Conservation (phyloP, 2,113 vertebrate species). For the Rhizomys pruinosus region DNA sequence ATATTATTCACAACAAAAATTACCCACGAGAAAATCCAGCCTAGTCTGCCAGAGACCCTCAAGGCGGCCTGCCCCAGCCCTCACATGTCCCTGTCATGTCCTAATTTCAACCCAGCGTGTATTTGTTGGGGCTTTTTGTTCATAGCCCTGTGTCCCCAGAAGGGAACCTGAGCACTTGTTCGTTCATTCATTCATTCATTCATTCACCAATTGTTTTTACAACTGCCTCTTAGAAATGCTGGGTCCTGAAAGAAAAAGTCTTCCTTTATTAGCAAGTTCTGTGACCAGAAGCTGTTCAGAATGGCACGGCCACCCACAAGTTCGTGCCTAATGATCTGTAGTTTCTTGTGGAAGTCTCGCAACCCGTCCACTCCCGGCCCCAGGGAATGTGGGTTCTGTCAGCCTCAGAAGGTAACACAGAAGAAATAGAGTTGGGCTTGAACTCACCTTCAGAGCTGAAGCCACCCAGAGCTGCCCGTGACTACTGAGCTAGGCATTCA, state of each 20-base stretch:
- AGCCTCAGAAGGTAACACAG: neutral
- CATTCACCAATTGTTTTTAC: neutral
- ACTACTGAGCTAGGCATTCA: too few relatives aligned
- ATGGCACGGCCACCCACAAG: fast-evolving
- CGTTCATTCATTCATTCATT: neutral
- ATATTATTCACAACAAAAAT: neutral
- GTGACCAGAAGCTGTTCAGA: neutral
- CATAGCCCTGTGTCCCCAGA: neutral
- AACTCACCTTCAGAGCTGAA: neutral
- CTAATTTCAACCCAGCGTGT: neutral
- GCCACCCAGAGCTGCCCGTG: neutral
- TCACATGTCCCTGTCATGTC: fast-evolving
- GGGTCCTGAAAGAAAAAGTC: neutral
- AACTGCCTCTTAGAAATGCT: neutral
- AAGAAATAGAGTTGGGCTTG: neutral
- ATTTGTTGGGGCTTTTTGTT: fast-evolving
- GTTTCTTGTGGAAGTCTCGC: neutral
- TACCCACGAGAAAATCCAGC: neutral
- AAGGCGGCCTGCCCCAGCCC: neutral
- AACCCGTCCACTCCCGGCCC: too few relatives aligned
- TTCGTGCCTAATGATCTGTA: fast-evolving
- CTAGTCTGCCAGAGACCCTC: neutral
- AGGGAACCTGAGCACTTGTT: neutral
- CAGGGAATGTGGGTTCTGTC: neutral
- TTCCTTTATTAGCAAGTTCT: fast-evolving